These are phyloP conservation scores for Spatula versicolor DNA, from an alignment of 2,797 vertebrate genomes.

Conservation along the genomic window DNA sequence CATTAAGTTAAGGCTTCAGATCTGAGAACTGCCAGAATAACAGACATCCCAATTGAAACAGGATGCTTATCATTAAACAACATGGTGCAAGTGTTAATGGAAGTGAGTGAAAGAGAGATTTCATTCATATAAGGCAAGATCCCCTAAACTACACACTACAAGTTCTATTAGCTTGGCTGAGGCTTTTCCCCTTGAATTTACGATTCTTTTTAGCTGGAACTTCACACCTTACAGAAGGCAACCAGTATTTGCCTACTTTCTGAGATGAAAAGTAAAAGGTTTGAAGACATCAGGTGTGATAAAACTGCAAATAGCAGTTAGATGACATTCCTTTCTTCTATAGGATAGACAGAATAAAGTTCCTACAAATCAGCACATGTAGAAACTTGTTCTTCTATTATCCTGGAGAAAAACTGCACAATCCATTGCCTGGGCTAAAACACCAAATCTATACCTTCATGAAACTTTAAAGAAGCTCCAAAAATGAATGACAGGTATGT, in stretches of 20 bases:
- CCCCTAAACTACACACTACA: background rate
- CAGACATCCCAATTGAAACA: constrained; percentile 8
- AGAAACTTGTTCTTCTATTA: background rate
- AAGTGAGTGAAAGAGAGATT: background rate
- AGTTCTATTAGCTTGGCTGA: background rate
- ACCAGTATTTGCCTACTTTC: background rate
- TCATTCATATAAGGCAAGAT: constrained; percentile 23
- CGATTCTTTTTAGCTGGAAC: background rate
- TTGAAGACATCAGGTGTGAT: background rate
- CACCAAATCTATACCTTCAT: background rate
- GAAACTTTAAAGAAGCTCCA: background rate
- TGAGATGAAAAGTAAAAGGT: background rate
- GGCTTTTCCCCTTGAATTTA: background rate
- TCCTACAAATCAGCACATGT: background rate
- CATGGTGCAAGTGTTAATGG: background rate
- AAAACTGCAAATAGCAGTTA: background rate
- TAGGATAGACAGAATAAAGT: too few relatives aligned
- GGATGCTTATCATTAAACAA: constrained; percentile 8
- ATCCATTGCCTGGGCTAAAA: background rate
- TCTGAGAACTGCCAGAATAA: constrained; percentile 4
- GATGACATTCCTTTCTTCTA: too few relatives aligned
- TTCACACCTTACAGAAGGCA: background rate
- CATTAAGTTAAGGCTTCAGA: background rate
- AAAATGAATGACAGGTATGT: background rate
- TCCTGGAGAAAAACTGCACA: background rate